A percentile compares a stretch with the other conserved stretches of the same genome.
Evolutionary conservation across 2,888 invertebrate genomes (phyloP).

Genomic region (Branchinecta sandiegonensis): DNA sequence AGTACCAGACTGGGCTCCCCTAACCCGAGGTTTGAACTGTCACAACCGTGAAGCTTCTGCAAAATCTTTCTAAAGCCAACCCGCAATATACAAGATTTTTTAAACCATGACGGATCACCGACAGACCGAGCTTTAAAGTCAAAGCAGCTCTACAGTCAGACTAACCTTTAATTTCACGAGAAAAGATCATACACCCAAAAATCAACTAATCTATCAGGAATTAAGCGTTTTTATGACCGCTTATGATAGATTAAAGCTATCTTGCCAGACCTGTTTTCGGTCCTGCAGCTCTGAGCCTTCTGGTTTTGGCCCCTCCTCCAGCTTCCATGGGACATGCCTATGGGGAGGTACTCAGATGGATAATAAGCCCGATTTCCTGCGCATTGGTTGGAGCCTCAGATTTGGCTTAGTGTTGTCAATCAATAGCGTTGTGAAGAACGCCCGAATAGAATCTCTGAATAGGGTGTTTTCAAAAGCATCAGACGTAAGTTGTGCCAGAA

Average conservation of each 20-base stretch:
- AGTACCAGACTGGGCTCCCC: too few relatives aligned
- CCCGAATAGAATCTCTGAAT: slow-evolving; percentile 27
- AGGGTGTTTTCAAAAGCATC: slow-evolving; percentile 26
- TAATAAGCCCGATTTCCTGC: too few relatives aligned
- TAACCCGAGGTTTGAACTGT: too few relatives aligned
- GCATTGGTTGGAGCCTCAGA: slow-evolving; percentile 12
- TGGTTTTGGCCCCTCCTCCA: neutral
- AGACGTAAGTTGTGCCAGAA: slow-evolving; percentile 25
- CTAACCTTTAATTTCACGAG: neutral
- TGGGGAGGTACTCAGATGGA: too few relatives aligned
- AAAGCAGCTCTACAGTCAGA: too few relatives aligned
- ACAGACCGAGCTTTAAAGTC: too few relatives aligned
- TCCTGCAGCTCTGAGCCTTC: neutral
- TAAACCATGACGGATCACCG: too few relatives aligned
- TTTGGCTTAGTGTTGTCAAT: slow-evolving; percentile 24
- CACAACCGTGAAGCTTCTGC: too few relatives aligned
- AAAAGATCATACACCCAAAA: neutral
- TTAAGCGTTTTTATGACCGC: neutral
- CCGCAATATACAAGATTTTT: too few relatives aligned
- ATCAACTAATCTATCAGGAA: slow-evolving; percentile 9
- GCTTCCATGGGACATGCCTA: neutral
- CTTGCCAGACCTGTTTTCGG: neutral
- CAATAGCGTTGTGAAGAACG: slow-evolving; percentile 26
- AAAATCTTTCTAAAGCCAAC: too few relatives aligned
- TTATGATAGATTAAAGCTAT: neutral